phyloP scores from a whole-genome alignment of 2,888 invertebrate genomes.

The Ochropleura leucogaster region DNA sequence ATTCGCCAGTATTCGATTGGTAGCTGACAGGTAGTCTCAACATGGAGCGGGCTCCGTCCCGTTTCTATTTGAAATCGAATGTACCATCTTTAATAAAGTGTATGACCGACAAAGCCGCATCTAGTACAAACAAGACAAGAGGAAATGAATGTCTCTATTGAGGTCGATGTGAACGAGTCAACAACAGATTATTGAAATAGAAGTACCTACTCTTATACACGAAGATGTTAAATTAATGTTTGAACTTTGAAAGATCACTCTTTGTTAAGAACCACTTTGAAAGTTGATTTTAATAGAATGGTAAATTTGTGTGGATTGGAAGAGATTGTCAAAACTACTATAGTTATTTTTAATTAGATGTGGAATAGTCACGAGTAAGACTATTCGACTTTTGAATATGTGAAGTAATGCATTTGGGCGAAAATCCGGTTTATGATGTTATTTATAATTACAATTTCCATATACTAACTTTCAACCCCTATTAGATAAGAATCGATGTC shows the following conservation, averaged over 20 bases:
- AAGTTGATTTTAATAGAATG: neutral
- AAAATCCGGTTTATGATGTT: too few species aligned
- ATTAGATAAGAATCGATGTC: too few species aligned
- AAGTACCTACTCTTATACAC: neutral
- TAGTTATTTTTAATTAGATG: neutral
- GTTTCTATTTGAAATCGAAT: too few species aligned
- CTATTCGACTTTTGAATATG: too few species aligned
- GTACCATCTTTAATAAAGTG: conserved; percentile 3
- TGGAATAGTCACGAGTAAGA: neutral
- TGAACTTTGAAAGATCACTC: neutral
- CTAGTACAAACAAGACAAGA: conserved; percentile 13
- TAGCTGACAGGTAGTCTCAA: too few species aligned
- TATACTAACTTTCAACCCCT: too few species aligned
- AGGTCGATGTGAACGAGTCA: conserved; percentile 2
- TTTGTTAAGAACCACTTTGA: neutral
- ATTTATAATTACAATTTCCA: too few species aligned
- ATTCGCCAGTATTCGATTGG: too few species aligned
- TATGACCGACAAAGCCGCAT: neutral
- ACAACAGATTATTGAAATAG: conserved; percentile 17
- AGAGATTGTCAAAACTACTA: neutral
- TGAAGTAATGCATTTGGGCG: too few species aligned
- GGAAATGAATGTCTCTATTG: conserved; percentile 23
- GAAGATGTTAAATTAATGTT: neutral
- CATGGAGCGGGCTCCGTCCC: too few species aligned
- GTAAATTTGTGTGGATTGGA: neutral